These are phyloP conservation scores for Dryocosmus kuriphilus DNA, from an alignment of 2,888 invertebrate genomes.

Conservation along the genomic window DNA sequence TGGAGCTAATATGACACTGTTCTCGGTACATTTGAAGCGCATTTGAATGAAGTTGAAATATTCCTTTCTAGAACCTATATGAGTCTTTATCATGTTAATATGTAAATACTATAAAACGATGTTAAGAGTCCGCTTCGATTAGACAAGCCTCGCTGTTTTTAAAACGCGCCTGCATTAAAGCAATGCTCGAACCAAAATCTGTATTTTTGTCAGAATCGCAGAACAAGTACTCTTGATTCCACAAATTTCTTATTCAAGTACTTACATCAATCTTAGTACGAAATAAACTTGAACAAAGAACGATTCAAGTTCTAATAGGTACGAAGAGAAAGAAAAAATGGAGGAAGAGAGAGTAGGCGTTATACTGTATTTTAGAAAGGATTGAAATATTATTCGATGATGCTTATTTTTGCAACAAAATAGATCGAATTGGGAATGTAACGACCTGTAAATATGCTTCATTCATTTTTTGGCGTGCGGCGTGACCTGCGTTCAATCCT, in stretches of 20 bases:
- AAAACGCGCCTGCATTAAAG: not conserved
- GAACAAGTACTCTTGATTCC: not conserved
- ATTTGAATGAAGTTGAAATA: not conserved
- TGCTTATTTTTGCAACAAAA: conserved; percentile 22
- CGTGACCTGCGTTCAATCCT: not conserved
- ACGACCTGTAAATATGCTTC: conserved; percentile 11
- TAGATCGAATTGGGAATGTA: not conserved
- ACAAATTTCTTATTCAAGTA: not conserved
- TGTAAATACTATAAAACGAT: conserved; percentile 20
- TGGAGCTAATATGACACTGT: not conserved
- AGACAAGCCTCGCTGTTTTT: not conserved
- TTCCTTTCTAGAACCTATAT: conserved; percentile 8
- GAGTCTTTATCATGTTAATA: not conserved
- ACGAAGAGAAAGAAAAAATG: not conserved
- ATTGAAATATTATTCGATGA: not conserved
- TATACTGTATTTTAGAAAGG: not conserved
- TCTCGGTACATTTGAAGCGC: not conserved
- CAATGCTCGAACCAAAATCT: not conserved
- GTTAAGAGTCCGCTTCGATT: not conserved
- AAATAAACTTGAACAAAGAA: not conserved
- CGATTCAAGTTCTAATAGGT: not conserved
- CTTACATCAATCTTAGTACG: not conserved
- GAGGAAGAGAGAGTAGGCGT: not conserved
- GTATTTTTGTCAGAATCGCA: conserved; percentile 12
- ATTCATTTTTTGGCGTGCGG: not conserved